Percentiles rank a stretch among this genome's conserved stretches.
Evolutionary conservation across 2,888 invertebrate species (phyloP).

Genomic region (Saturnia japonica): DNA sequence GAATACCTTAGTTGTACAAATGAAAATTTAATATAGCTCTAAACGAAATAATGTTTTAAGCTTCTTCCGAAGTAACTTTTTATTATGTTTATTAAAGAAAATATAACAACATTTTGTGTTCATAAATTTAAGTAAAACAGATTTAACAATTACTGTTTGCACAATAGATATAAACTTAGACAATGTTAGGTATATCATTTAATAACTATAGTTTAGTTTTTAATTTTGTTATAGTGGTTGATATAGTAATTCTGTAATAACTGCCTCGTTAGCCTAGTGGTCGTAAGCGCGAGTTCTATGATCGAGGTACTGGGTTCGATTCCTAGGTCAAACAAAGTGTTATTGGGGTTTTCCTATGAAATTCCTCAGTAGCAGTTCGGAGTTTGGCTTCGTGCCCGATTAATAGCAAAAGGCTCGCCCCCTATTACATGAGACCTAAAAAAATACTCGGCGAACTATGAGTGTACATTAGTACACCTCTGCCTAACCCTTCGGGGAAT

Average conservation of each 20-base stretch:
- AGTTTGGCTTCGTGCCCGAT: no score
- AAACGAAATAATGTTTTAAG: neutral
- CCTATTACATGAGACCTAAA: no score
- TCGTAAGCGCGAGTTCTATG: no score
- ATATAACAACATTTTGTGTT: neutral
- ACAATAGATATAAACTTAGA: neutral
- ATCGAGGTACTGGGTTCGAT: no score
- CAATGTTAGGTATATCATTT: neutral
- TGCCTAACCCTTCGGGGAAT: no score
- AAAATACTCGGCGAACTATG: no score
- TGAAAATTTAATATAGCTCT: neutral
- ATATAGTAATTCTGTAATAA: neutral
- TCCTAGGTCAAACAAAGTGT: no score
- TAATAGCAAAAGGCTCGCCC: no score
- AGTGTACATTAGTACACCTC: no score
- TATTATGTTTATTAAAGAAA: neutral
- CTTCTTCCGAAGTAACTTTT: neutral
- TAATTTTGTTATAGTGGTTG: neutral
- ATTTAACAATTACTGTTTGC: neutral
- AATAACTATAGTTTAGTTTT: neutral
- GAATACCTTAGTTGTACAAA: neutral
- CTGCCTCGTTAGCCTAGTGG: no score
- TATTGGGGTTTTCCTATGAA: no score
- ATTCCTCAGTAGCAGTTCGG: no score
- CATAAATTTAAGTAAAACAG: neutral